A percentile compares a stretch with the other conserved stretches of the same genome.
phyloP scores from a whole-genome alignment of 2,797 vertebrate genomes.

The Nannoperca obscura region DNA sequence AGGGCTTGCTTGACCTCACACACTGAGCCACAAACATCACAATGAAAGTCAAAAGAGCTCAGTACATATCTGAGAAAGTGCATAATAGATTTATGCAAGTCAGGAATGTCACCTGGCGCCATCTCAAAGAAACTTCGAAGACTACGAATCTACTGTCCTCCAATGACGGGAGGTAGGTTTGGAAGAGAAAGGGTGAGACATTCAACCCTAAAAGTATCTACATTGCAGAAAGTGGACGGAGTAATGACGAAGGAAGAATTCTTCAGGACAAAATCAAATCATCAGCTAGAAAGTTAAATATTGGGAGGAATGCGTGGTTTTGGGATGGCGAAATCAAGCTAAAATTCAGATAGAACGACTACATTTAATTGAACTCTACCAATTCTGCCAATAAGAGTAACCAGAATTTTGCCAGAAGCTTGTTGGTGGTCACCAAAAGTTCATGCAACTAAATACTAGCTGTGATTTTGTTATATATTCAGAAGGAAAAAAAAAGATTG shows the following conservation, averaged over 20 bases:
- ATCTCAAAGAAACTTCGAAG: not conserved
- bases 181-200: not conserved
- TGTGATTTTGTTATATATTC: not conserved
- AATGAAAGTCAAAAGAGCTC: not conserved
- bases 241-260: not conserved
- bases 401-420: not conserved
- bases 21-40: not conserved
- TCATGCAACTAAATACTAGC: not conserved
- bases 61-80: not conserved
- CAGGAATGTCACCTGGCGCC: not conserved
- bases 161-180: not conserved
- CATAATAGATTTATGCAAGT: not conserved
- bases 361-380: not conserved
- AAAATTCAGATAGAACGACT: not conserved
- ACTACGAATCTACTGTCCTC: not conserved
- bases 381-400: not conserved
- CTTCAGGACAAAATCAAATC: not conserved
- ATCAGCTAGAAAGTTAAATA: not conserved
- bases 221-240: not conserved
- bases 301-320: not conserved
- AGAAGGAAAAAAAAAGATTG: not conserved
- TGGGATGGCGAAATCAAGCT: not conserved
- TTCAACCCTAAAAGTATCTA: not conserved
- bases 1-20: slow-evolving; percentile 4
- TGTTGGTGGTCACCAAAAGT: not conserved